Evolutionary conservation across 2,797 vertebrate genomes (phyloP).

Genomic region (Peromyscus nudipes): DNA sequence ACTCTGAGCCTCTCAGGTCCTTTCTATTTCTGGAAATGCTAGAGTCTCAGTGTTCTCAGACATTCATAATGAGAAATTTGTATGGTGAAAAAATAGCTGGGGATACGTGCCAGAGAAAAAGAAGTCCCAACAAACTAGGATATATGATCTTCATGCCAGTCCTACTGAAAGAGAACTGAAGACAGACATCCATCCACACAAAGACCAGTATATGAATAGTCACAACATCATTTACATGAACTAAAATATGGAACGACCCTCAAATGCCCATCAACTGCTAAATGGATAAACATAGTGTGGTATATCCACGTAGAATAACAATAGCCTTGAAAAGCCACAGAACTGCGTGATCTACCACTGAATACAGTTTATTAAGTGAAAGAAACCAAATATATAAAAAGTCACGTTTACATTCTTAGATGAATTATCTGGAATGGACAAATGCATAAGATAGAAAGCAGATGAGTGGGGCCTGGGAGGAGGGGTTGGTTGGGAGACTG

Average conservation of each 20-base stretch:
- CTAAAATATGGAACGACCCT: neutral
- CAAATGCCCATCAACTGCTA: neutral
- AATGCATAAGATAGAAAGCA: neutral
- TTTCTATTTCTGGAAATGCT: conserved; percentile 17
- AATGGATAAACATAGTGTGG: neutral
- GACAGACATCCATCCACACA: neutral
- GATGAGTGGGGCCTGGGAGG: neutral
- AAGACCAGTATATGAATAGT: neutral
- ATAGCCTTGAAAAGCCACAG: neutral
- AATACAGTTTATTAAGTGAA: neutral
- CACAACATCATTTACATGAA: neutral
- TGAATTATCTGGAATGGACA: neutral
- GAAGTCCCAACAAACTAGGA: neutral
- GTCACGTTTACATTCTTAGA: neutral
- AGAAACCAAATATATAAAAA: neutral
- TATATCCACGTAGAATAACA: neutral
- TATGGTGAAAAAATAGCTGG: neutral
- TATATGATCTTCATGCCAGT: neutral
- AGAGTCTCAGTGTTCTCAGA: neutral
- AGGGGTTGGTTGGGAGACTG: too few species aligned
- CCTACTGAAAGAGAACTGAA: neutral
- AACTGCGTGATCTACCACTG: neutral
- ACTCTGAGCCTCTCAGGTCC: neutral
- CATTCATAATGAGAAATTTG: neutral
- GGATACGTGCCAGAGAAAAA: neutral